These are phyloP conservation scores for Altica lythri DNA, from an alignment of 2,888 invertebrate species.

Conservation along the genomic window DNA sequence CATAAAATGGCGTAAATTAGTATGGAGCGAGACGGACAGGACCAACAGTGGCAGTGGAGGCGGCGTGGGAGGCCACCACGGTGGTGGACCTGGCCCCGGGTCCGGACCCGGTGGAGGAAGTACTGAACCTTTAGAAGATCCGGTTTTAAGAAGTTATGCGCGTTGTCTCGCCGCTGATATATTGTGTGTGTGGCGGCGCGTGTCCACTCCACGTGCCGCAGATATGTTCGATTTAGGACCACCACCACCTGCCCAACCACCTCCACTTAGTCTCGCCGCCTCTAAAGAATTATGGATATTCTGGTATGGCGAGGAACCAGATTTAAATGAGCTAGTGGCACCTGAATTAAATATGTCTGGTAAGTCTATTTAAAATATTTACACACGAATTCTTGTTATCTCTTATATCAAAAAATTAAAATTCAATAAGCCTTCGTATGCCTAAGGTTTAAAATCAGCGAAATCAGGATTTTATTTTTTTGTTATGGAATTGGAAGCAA, in stretches of 20 bases:
- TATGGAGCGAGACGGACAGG: slow-evolving; percentile 74
- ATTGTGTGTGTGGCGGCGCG: slow-evolving; percentile 97
- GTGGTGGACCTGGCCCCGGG: slow-evolving; percentile 43
- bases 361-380: slow-evolving; percentile 59
- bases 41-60: slow-evolving; percentile 55
- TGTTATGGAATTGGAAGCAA: no score
- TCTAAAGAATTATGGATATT: slow-evolving; percentile 99
- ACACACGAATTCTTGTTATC: no score
- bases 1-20: slow-evolving; percentile 97
- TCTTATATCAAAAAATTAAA: no score
- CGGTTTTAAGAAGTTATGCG: slow-evolving; percentile 87
- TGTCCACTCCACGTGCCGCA: slow-evolving; percentile 63
- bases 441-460: no score
- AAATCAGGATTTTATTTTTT: no score
- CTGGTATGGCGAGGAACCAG: slow-evolving; percentile 99
- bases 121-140: slow-evolving; percentile 82
- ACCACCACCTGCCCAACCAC: slow-evolving; percentile 61
- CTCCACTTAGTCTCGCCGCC: slow-evolving; percentile 80
- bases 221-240: slow-evolving; percentile 56
- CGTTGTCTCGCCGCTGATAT: slow-evolving; percentile 92
- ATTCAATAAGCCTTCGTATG: no score
- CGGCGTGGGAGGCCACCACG: slow-evolving; percentile 40
- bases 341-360: slow-evolving; percentile 84
- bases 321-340: slow-evolving; percentile 81
- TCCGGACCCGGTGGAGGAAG: slow-evolving; percentile 46